Conservation (phyloP, 2,888 invertebrate genomes). For the Sarcophaga caerulescens region DNA sequence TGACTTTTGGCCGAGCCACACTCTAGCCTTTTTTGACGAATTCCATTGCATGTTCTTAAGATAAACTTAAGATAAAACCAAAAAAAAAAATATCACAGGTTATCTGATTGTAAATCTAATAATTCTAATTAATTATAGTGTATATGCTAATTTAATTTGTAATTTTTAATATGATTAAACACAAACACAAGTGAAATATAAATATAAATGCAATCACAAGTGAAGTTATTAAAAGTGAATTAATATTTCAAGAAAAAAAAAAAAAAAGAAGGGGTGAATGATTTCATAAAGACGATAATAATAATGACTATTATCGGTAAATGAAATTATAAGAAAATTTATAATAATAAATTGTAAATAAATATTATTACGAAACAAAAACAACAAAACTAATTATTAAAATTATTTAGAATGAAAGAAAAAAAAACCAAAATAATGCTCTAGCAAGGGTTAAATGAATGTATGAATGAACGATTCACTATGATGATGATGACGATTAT, state of each 20-base stretch:
- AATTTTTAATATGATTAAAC: background rate
- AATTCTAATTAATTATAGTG: too few species aligned
- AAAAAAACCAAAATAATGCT: background rate
- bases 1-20: too few species aligned
- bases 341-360: background rate
- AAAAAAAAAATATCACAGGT: too few species aligned
- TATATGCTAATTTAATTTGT: background rate
- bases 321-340: too few species aligned
- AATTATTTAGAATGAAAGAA: constrained; percentile 5
- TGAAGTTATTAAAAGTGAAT: background rate
- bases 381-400: background rate
- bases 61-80: too few species aligned
- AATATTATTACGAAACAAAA: too few species aligned
- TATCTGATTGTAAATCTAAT: too few species aligned
- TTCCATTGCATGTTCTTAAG: too few species aligned
- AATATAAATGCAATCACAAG: background rate
- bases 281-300: background rate
- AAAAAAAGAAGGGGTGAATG: background rate
- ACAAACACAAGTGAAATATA: background rate
- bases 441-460: constrained; percentile 7
- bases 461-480: background rate
- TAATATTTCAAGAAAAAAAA: background rate
- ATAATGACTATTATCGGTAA: background rate
- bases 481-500: background rate
- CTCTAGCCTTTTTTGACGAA: too few species aligned